Base-by-base conservation (phyloP, 1,140 invertebrate species). In the Antheraea mylitta region DNA sequence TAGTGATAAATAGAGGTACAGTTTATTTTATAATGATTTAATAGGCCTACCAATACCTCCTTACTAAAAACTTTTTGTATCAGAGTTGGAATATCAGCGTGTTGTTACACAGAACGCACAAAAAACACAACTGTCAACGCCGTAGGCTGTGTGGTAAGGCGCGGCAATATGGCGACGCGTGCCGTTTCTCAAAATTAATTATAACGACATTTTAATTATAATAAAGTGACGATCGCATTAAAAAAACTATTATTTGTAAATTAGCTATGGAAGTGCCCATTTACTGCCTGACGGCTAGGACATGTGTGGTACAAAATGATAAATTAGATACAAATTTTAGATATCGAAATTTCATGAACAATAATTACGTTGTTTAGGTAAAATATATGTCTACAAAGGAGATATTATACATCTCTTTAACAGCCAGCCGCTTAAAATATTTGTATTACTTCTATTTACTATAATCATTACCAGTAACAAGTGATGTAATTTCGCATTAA, bases 121-220 rank as follows among this genome's bases (percentile, higher is more conserved):
- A 72, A 78, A 77, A 76, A 77, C 16, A 53, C 45, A 53, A 53
- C 45, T 53, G 45, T 13, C 45, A 53, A 53, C 16, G 45, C 45
- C 45, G 45, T 53, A 16, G 45, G 45, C 45, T 53, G 45, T 1
- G 10, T 16, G 45, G 45, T 42, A 7, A 6, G 75, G 74, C 76
- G 65, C 71, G 77, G 73, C 74, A 45, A 42, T 69, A 13, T 19
- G 74, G 79, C 76, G 67, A 72, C 75, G 75, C 77, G 78, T 76
- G 72, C 74, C 70, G 70, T 63, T 11, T 53, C 5, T 11, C 68
- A 66, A 73, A 79, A 83, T 83, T 80, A 80, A 82, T 83, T 77
- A 82, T 75, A 79, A 79, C 68, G 71, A 75, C 73, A 68, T 67
- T 80, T 80, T 77, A 79, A 78, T 80, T 76, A 80, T 75, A 76